Base-by-base conservation (phyloP, 1,140 invertebrate genomes). In the Drosophila truncata region DNA sequence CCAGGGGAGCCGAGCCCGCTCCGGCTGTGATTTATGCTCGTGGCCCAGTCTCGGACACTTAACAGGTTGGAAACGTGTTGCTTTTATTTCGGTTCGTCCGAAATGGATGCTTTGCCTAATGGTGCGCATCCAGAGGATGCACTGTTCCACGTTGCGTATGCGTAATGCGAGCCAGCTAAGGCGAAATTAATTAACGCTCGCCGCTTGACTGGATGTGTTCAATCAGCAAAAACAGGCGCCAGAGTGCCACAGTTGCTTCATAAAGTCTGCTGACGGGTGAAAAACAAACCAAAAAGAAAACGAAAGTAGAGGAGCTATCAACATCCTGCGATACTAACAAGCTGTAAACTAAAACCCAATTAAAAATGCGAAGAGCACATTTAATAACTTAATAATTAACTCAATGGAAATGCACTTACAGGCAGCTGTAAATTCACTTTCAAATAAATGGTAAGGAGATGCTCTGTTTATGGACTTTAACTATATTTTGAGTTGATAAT, bases 31-130 rank as follows among this genome's bases (percentile, higher is more conserved):
- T 88, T 87, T 86, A 88, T 86, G 84, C 59, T 80, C 80, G 60
- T 86, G 80, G 80, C 84, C 71, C 66, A 87, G 63, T 71, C 76
- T 84, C 62, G 65, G 84, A 88, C 77, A 87, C 72, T 82, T 84
- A 84, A 88, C 84, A 88, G 84, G 76, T 84, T 49, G 75, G 63
- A 66, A 86, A 52, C 76, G 66, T 80, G 66, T 80, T 73, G 80
- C 44, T 77, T 85, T 85, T 75, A 62, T 77, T 77, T 63, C 33
- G 60, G 37, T 18, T 50, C 50, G 18, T 25, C 46, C 27, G 76
- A 70, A 76, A 64, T 55, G 46, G 55, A 57, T 64, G 49, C 58
- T 62, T 50, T 31, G 60, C 57, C 62, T 29, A 44, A 41, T 58
- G 54, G 27, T 49, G 23, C 46, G 25, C 8, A 33, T 42, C 18